These are phyloP conservation scores for Agrochola lychnidis DNA, from an alignment of 2,888 invertebrate genomes.

Conservation along the genomic window DNA sequence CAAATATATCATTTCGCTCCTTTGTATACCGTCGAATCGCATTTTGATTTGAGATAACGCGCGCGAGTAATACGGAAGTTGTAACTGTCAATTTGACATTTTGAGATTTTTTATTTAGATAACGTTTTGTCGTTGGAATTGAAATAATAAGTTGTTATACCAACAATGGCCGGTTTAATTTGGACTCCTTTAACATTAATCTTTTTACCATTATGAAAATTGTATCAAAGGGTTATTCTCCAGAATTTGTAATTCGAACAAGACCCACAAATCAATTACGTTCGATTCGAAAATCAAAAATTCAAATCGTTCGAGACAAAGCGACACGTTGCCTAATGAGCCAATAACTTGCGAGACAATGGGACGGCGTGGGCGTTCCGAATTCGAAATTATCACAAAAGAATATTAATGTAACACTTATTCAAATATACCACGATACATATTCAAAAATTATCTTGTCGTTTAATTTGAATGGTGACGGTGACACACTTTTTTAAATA, in stretches of 20 bases:
- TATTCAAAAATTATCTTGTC: slow-evolving; percentile 88
- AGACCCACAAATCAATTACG: slow-evolving; percentile 82
- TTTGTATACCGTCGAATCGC: slow-evolving; percentile 76
- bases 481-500: slow-evolving; percentile 82
- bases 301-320: slow-evolving; percentile 86
- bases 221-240: slow-evolving; percentile 24
- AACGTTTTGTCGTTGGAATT: slow-evolving; percentile 72
- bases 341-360: slow-evolving; percentile 90
- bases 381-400: slow-evolving; percentile 89
- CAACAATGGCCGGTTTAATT: slow-evolving; percentile 56
- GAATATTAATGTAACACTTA: slow-evolving; percentile 90
- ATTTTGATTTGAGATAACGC: slow-evolving; percentile 76
- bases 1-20: slow-evolving; percentile 81
- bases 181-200: slow-evolving; percentile 30
- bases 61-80: slow-evolving; percentile 78
- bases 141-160: slow-evolving; percentile 66
- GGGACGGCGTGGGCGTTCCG: slow-evolving; percentile 87
- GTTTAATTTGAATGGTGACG: slow-evolving; percentile 86
- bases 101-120: slow-evolving; percentile 73
- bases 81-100: slow-evolving; percentile 73
- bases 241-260: slow-evolving; percentile 46
- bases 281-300: slow-evolving; percentile 88
- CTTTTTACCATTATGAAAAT: slow-evolving; percentile 8
- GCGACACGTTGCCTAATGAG: slow-evolving; percentile 88
- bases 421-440: slow-evolving; percentile 88